Evolutionary conservation across 1,140 invertebrate genomes (phyloP).

Genomic region (Drosophila pandora): DNA sequence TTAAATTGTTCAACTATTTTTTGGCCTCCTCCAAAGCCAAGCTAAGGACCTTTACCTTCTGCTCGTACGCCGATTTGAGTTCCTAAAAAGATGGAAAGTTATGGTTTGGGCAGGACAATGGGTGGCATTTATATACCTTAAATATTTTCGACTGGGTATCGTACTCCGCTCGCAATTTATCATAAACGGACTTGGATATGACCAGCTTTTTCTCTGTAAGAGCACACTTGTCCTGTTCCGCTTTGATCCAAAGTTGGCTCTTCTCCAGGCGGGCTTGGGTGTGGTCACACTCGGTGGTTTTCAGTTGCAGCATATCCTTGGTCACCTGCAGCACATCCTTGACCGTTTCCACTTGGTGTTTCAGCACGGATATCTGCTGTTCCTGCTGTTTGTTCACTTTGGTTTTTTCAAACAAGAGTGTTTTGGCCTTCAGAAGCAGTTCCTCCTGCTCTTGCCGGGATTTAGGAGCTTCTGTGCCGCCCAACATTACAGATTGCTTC

Average conservation of each 20-base stretch:
- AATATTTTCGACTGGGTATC: constrained; percentile 89
- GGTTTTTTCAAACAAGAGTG: constrained; percentile 88
- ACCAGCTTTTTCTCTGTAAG: constrained; percentile 88
- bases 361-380: constrained; percentile 88
- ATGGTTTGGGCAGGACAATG: neutral
- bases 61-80: constrained; percentile 74
- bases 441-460: constrained; percentile 84
- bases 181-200: constrained; percentile 88
- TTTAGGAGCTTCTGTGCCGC: constrained; percentile 74
- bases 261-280: constrained; percentile 88
- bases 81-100: constrained; percentile 40
- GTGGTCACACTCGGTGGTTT: constrained; percentile 90
- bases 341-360: constrained; percentile 88
- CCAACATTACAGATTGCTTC: constrained; percentile 76
- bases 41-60: constrained; percentile 72
- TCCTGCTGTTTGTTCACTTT: constrained; percentile 90
- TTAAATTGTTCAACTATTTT: constrained; percentile 72
- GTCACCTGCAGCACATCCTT: constrained; percentile 91
- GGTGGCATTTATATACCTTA: constrained; percentile 80
- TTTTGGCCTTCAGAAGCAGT: constrained; percentile 86
- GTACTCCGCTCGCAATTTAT: constrained; percentile 90
- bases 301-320: constrained; percentile 90
- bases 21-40: constrained; percentile 72
- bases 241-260: constrained; percentile 88
- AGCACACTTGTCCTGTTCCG: constrained; percentile 88